phyloP scores from a whole-genome alignment of 2,888 invertebrate genomes.

The Himalopsyche kuldschensis region DNA sequence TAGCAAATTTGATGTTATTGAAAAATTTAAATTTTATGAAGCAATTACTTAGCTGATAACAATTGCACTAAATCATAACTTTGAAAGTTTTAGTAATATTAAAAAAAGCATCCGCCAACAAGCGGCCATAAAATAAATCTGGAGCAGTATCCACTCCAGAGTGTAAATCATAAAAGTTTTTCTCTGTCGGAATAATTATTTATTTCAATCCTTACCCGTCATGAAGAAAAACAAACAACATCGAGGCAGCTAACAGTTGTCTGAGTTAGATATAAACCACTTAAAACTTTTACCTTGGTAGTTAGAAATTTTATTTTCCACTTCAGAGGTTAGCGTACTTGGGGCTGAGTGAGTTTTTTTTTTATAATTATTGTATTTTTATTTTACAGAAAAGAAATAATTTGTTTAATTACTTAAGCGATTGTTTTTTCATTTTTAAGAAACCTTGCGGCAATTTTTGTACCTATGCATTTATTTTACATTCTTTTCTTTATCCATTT shows the following conservation, averaged over 20 bases:
- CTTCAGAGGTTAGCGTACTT: slow-evolving; percentile 32
- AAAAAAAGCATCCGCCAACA: not conserved
- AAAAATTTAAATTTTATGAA: too few relatives aligned
- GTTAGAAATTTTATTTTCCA: slow-evolving; percentile 36
- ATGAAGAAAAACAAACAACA: not conserved
- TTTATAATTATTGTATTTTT: not conserved
- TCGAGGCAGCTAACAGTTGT: slow-evolving; percentile 18
- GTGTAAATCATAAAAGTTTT: not conserved
- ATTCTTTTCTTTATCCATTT: too few relatives aligned
- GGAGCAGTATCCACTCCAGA: not conserved
- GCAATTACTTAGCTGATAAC: too few relatives aligned
- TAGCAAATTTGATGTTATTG: too few relatives aligned
- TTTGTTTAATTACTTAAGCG: too few relatives aligned
- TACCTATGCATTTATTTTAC: too few relatives aligned
- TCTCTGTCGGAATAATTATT: slow-evolving; percentile 14
- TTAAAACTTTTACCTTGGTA: slow-evolving; percentile 36
- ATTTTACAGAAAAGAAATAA: not conserved
- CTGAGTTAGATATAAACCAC: slow-evolving; percentile 36
- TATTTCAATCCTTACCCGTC: slow-evolving; percentile 7
- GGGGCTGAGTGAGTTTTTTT: not conserved
- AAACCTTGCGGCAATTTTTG: too few relatives aligned
- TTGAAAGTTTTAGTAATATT: too few relatives aligned
- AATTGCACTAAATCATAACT: too few relatives aligned
- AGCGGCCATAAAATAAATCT: not conserved
- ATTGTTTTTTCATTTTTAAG: too few relatives aligned